Evolutionary conservation across 2,797 vertebrate genomes (phyloP).

Genomic region (Cossypha polioptera): DNA sequence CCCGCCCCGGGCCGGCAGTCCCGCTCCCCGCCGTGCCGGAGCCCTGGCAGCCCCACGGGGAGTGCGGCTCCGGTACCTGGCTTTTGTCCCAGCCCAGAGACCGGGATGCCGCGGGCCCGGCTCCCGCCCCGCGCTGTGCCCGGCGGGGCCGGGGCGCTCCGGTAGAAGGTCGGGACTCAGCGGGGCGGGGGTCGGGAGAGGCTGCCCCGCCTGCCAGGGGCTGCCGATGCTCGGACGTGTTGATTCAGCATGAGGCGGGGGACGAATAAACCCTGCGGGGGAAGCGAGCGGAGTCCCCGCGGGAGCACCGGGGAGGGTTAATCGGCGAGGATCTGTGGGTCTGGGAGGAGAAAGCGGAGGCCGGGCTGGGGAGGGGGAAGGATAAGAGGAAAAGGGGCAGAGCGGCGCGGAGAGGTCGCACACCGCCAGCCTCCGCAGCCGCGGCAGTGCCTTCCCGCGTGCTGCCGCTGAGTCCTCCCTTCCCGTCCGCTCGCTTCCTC

Average conservation of each 20-base stretch:
- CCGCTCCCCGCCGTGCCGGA: not conserved
- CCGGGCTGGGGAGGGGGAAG: not conserved
- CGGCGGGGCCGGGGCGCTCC: not conserved
- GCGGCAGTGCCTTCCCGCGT: not conserved
- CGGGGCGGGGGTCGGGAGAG: not conserved
- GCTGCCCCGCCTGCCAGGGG: not conserved
- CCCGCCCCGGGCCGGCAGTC: not conserved
- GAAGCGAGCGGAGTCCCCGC: not conserved
- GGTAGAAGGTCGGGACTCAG: not conserved
- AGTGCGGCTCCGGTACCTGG: not conserved
- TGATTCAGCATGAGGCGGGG: not conserved
- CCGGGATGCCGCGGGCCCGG: not conserved
- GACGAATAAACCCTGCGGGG: not conserved
- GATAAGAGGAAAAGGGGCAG: not conserved
- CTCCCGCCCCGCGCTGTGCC: not conserved
- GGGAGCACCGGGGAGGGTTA: not conserved
- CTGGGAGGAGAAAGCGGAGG: slow-evolving; percentile 58
- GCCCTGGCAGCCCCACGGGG: not conserved
- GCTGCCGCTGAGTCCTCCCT: not conserved
- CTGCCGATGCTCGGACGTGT: not conserved
- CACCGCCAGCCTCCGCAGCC: not conserved
- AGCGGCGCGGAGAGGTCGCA: not conserved
- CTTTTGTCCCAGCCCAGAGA: not conserved
- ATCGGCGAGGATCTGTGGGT: not conserved
- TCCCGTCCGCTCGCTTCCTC: not conserved